Evolutionary conservation across 2,113 vertebrate species (phyloP).

Genomic region (Nymphicus hollandicus): DNA sequence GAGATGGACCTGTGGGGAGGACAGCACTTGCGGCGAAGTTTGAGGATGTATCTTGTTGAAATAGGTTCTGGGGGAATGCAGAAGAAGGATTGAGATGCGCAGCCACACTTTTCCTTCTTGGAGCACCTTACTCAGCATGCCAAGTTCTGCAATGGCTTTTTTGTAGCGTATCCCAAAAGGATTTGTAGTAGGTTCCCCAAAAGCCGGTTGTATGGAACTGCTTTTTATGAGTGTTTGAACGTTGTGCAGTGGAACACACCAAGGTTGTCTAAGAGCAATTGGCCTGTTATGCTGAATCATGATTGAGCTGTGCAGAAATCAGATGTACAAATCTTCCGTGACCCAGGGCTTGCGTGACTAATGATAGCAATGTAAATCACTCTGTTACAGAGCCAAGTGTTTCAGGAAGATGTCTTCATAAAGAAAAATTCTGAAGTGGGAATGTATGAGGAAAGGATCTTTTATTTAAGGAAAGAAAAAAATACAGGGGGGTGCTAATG

Average conservation of each 20-base stretch:
- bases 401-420: background rate
- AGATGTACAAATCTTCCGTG: background rate
- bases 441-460: background rate
- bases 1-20: background rate
- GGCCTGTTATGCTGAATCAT: background rate
- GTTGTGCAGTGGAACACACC: background rate
- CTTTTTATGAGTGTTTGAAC: background rate
- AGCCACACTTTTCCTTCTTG: background rate
- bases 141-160: background rate
- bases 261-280: background rate
- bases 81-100: background rate
- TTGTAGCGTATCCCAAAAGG: background rate
- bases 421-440: background rate
- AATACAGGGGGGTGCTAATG: background rate
- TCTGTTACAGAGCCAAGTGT: background rate
- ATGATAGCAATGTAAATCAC: background rate
- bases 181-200: background rate
- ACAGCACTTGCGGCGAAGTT: background rate
- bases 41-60: background rate
- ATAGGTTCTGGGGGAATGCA: background rate
- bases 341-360: background rate
- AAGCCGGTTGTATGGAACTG: background rate
- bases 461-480: background rate
- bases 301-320: background rate
- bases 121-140: accelerated